These are phyloP conservation scores for Malacoraja senta DNA, from an alignment of 2,797 vertebrate genomes.

Conservation along the genomic window DNA sequence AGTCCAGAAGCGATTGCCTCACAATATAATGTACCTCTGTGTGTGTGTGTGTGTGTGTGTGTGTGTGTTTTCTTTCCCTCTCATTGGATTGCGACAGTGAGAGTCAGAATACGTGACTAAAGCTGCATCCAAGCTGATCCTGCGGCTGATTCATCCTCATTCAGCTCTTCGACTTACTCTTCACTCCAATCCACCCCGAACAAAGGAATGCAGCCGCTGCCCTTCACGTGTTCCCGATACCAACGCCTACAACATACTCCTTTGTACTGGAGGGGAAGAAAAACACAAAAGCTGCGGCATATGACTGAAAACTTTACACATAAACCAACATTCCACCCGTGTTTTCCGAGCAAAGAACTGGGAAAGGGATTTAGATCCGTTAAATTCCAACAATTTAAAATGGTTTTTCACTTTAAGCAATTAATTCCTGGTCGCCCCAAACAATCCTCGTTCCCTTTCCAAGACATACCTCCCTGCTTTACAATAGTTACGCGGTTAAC, in stretches of 20 bases:
- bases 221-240: slow-evolving; percentile 49
- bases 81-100: slow-evolving; percentile 31
- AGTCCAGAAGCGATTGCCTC: slow-evolving; percentile 27
- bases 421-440: background rate
- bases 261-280: background rate
- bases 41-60: background rate
- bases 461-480: slow-evolving; percentile 2
- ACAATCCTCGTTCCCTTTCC: background rate
- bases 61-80: background rate
- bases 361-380: background rate
- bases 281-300: background rate
- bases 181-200: slow-evolving; percentile 44
- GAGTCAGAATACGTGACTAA: slow-evolving; percentile 25
- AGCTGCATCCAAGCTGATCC: slow-evolving; percentile 23
- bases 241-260: slow-evolving; percentile 42
- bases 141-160: slow-evolving; percentile 34
- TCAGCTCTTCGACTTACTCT: slow-evolving; percentile 29
- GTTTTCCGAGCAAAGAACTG: background rate
- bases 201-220: slow-evolving; percentile 52
- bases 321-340: background rate
- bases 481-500: no score
- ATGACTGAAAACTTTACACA: background rate
- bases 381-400: background rate
- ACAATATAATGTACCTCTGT: slow-evolving; percentile 20
- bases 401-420: background rate